Base-by-base conservation (phyloP, 2,888 invertebrate genomes). In the Ferrisia virgata region DNA sequence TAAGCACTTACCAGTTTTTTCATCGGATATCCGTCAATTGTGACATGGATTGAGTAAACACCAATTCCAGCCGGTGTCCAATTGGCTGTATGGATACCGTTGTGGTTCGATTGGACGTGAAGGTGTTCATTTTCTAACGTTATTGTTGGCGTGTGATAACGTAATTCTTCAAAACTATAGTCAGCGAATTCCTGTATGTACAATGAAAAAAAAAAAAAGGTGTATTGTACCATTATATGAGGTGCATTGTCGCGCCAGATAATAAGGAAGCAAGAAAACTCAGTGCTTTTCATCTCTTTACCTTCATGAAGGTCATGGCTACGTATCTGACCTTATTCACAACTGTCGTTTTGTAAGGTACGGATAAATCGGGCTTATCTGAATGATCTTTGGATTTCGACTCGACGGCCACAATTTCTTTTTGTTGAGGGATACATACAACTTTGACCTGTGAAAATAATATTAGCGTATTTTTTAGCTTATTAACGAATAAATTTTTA, bases 61-160 rank as follows among this genome's bases (percentile, higher is more conserved):
- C 99, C 98, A n/a, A 95, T 92, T 2, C 94, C 93, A 47, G 94
- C 93, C 0, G 99, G 98, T 6, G 95, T 95, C 99, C 99, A 99
- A 82, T 93, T 93, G 25, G 96, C 96, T 82, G 92, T 91, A 89
- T 94, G 95, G 22, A 93, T 93, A 0, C 96, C 96, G 88, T 96
- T 95, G 4, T 92, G 91, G 87, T 94, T 94, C 11, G 93, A 91
- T 84, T 93, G 90, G 25, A 96, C 94, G 82, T 93, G 89, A 92
- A 97, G 93, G 86, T 93, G 93, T 89, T 96, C 96, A 87, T 92
- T 92, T n/a, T 93, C 92, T 69, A 93, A 89, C 84, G 92, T 92
- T 18, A 93, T 90, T 0, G 92, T 91, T 0, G 94, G 94, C 5
- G 93, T 92, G 82, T 92, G 91, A 86, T 91, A 93, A 40, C 98